These are phyloP conservation scores for Epsilonema sp. DNA, from an alignment of 2,888 invertebrate species.

Conservation along the genomic window DNA sequence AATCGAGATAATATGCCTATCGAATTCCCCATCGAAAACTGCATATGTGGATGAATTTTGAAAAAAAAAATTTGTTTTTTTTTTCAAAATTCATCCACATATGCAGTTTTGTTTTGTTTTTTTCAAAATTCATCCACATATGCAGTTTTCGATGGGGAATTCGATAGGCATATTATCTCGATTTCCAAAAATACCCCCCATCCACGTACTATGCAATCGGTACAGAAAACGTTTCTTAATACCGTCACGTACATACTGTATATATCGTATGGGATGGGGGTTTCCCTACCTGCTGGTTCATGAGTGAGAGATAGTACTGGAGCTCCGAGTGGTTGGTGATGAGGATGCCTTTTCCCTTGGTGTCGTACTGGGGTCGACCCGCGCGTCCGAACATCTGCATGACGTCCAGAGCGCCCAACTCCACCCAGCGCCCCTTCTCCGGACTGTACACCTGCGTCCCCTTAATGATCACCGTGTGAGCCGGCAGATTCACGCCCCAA, in stretches of 20 bases:
- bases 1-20: no score
- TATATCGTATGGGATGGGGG: neutral
- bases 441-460: slow-evolving; percentile 78
- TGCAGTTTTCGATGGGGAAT: no score
- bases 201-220: no score
- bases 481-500: slow-evolving; percentile 98
- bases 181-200: no score
- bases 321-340: slow-evolving; percentile 97
- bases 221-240: no score
- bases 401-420: slow-evolving; percentile 86
- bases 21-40: no score
- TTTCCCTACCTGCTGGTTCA: slow-evolving; percentile 60
- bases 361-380: slow-evolving; percentile 92
- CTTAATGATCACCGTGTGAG: slow-evolving; percentile 93
- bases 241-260: neutral
- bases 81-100: no score
- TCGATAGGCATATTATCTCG: no score
- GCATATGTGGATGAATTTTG: no score
- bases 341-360: slow-evolving; percentile 82
- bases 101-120: no score
- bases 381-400: slow-evolving; percentile 93
- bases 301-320: slow-evolving; percentile 83
- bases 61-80: no score
- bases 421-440: slow-evolving; percentile 94
- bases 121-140: no score